These are phyloP conservation scores for Megaptera novaeangliae DNA, from an alignment of 2,113 vertebrate genomes.

Conservation along the genomic window DNA sequence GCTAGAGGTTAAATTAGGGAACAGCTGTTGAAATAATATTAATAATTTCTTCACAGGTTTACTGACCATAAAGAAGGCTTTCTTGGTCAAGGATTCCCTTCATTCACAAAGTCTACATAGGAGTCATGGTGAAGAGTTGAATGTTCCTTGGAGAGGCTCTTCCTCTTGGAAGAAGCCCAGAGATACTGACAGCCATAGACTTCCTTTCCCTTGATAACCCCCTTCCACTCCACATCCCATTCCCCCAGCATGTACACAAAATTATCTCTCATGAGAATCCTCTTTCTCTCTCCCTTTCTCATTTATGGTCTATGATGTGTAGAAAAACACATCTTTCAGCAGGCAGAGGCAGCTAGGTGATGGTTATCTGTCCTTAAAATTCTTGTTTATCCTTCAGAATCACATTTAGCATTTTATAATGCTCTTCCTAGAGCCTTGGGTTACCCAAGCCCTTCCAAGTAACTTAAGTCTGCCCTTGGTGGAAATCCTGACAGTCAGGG, in stretches of 20 bases:
- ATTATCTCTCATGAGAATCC: neutral
- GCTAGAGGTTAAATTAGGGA: neutral
- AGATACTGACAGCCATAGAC: neutral
- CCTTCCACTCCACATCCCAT: neutral
- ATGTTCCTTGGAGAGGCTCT: neutral
- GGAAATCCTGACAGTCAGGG: neutral
- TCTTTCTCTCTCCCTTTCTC: neutral
- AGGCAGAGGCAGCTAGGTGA: neutral
- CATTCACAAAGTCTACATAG: neutral
- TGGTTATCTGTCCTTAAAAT: neutral
- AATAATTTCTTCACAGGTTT: neutral
- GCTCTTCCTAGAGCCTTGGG: neutral
- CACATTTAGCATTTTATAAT: neutral
- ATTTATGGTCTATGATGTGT: neutral
- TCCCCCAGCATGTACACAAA: neutral
- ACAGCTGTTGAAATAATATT: neutral
- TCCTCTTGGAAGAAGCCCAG: neutral
- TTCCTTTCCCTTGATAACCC: neutral
- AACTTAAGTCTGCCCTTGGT: neutral
- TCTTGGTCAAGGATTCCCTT: neutral
- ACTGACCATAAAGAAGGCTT: neutral
- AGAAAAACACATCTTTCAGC: neutral
- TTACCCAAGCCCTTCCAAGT: neutral
- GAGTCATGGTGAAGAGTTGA: neutral
- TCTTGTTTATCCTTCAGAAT: conserved; percentile 4